Base-by-base conservation (phyloP, 2,888 invertebrate species). In the Heteropelma amictum region DNA sequence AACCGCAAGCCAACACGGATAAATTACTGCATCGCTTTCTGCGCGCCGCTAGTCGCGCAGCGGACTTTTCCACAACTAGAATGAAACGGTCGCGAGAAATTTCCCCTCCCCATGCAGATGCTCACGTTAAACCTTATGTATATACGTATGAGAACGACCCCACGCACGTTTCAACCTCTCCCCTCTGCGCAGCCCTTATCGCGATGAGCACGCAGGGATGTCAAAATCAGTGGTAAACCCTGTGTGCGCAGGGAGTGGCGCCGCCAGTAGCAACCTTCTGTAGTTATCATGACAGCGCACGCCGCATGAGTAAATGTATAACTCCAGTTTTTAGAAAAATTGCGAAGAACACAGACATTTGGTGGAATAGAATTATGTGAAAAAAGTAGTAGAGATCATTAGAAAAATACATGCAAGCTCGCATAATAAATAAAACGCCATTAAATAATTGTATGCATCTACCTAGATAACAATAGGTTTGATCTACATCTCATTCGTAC, bases 11-110 rank as follows among this genome's bases (percentile, higher is more conserved):
- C 83, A 51, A 82, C 87, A 84, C 86, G 84, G 82, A 84, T 82
- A 84, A 83, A 84, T 84, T 87, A 84, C 87, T 85, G 87, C 87
- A 88, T 83, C 85, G 86, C 82, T 78, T 79, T 49, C 47, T 82
- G 86, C 87, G 87, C 85, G 87, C 84, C 63, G 81, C 83, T n/a
- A n/a, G 78, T 83, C 87, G 86, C 88, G 84, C 83, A 84, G 82
- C 85, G 87, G 87, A 82, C 77, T 72, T 80, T 70, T 74, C 74
- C 77, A 51, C 81, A 86, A 87, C 87, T 86, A 86, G 74, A 77
- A 79, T 79, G 81, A n/a, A 72, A 78, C 64, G 23, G 14, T 42
- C 47, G 19, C 69, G 53, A 26, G 40, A 14, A 17, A 23, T 26
- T 19, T 21, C 40, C 61, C 68, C 56, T 35, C 53, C 63, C 38